Percentiles rank a stretch among this genome's conserved stretches.
Evolutionary conservation across 2,797 vertebrate genomes (phyloP).

Genomic region (Menidia menidia): DNA sequence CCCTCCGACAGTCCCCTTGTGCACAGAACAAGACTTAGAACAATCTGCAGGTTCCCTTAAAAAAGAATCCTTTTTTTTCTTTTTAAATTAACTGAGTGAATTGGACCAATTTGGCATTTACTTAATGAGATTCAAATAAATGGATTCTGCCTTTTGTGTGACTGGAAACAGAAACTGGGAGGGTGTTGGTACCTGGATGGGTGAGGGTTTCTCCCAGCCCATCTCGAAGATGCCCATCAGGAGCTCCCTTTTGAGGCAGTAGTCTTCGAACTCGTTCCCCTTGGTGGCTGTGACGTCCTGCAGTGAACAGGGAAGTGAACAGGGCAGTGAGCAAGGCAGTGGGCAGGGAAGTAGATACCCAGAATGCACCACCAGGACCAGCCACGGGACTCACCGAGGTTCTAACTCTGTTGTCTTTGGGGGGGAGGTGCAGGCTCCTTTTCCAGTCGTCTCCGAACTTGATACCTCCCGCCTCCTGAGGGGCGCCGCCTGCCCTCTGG

Average conservation of each 20-base stretch:
- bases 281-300: slow-evolving; percentile 87
- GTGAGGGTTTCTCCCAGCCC: slow-evolving; percentile 89
- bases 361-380: too few species aligned
- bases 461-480: slow-evolving; percentile 80
- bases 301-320: slow-evolving; percentile 18
- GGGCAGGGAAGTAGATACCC: too few species aligned
- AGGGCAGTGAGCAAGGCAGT: neutral
- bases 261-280: slow-evolving; percentile 89
- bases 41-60: too few species aligned
- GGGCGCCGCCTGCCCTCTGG: slow-evolving; percentile 67
- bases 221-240: slow-evolving; percentile 89
- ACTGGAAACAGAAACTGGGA: too few species aligned
- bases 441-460: slow-evolving; percentile 88
- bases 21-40: too few species aligned
- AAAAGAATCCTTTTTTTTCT: too few species aligned
- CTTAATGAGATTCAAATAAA: too few species aligned
- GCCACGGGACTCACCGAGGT: slow-evolving; percentile 80
- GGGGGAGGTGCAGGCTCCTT: slow-evolving; percentile 83
- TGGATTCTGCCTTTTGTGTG: too few species aligned
- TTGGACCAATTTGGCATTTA: too few species aligned
- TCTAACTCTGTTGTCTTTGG: slow-evolving; percentile 83
- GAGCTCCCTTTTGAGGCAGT: slow-evolving; percentile 87
- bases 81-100: too few species aligned
- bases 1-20: too few species aligned
- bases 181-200: slow-evolving; percentile 79